A percentile compares a stretch with the other conserved stretches of the same genome.
phyloP scores from a whole-genome alignment of 2,888 invertebrate genomes.

The Alloscopus bannaensis region DNA sequence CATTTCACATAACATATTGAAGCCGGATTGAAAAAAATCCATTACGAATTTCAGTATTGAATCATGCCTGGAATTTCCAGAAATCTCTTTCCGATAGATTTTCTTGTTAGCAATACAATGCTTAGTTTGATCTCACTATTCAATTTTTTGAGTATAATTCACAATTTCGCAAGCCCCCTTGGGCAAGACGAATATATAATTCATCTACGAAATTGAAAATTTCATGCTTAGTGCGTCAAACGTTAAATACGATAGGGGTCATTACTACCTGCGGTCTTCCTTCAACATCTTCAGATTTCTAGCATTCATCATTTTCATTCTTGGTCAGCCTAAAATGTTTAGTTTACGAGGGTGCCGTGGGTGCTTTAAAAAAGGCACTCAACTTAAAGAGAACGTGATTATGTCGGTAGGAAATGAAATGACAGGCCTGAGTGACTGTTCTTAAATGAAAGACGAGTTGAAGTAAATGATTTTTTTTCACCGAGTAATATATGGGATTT shows the following conservation, averaged over 20 bases:
- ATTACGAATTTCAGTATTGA: no score
- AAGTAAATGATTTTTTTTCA: slow-evolving; percentile 35
- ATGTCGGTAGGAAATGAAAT: slow-evolving; percentile 32
- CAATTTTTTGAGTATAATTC: neutral
- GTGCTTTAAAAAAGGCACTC: slow-evolving; percentile 2
- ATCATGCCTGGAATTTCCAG: no score
- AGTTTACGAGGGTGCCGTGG: neutral
- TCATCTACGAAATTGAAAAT: slow-evolving; percentile 8
- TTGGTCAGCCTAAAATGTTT: neutral
- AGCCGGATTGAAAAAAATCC: no score
- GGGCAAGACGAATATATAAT: neutral
- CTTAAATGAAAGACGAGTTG: slow-evolving; percentile 38
- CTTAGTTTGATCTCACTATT: neutral
- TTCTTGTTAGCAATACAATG: neutral
- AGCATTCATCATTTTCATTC: neutral
- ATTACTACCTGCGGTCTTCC: slow-evolving; percentile 50
- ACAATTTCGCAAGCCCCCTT: neutral
- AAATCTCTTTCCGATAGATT: neutral
- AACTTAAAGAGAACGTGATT: slow-evolving; percentile 43
- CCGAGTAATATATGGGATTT: neutral
- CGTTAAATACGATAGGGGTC: slow-evolving; percentile 36
- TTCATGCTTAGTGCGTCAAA: slow-evolving; percentile 35
- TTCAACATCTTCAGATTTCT: neutral
- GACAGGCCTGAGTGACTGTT: slow-evolving; percentile 47
- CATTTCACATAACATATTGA: no score